Evolutionary conservation across 2,888 invertebrate genomes (phyloP).

Genomic region (Cactoblastis cactorum): DNA sequence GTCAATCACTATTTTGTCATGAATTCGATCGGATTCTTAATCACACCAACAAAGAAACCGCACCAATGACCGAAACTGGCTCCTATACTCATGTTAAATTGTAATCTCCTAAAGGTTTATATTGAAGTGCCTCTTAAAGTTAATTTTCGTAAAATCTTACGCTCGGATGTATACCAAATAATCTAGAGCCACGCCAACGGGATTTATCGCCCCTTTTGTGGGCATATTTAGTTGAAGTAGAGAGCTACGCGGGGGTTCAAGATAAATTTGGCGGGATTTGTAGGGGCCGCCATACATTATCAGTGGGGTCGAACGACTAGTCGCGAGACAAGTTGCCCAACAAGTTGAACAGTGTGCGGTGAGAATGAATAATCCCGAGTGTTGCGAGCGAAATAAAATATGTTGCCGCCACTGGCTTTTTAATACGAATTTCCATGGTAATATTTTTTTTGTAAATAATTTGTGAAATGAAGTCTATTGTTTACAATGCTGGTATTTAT

Average conservation of each 20-base stretch:
- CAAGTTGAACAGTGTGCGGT: slow-evolving; percentile 42
- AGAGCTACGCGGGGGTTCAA: slow-evolving; percentile 35
- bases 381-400: slow-evolving; percentile 67
- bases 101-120: slow-evolving; percentile 66
- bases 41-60: slow-evolving; percentile 35
- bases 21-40: background rate
- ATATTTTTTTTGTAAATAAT: slow-evolving; percentile 38
- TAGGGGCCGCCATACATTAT: slow-evolving; percentile 37
- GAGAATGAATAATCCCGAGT: slow-evolving; percentile 49
- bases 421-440: slow-evolving; percentile 44
- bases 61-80: slow-evolving; percentile 41
- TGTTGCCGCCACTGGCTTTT: slow-evolving; percentile 47
- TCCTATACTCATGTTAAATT: slow-evolving; percentile 53
- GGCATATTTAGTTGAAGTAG: slow-evolving; percentile 19
- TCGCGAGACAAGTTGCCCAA: slow-evolving; percentile 36
- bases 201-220: slow-evolving; percentile 17
- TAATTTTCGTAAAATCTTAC: slow-evolving; percentile 76
- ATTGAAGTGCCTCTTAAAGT: slow-evolving; percentile 68
- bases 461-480: slow-evolving; percentile 29
- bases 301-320: slow-evolving; percentile 37
- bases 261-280: slow-evolving; percentile 36
- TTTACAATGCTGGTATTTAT: slow-evolving; percentile 17
- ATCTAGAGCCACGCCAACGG: slow-evolving; percentile 26
- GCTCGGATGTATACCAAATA: slow-evolving; percentile 44
- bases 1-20: too few species aligned